These are phyloP conservation scores for Pseudomyrmex concolor DNA, from an alignment of 1,140 invertebrate species.

Conservation along the genomic window DNA sequence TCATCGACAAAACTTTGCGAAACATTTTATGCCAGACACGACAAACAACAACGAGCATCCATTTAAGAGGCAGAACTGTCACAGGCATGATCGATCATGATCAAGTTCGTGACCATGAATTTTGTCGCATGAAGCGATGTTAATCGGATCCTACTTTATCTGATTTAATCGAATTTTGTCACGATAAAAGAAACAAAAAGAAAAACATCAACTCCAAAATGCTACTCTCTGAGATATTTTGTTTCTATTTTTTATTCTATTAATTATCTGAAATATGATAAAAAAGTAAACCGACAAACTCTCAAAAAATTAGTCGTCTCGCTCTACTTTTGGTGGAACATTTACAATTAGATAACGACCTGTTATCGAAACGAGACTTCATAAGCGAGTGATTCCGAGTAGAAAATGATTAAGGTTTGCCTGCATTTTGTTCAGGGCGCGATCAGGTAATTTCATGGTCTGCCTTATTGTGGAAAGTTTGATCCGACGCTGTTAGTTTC, in stretches of 20 bases:
- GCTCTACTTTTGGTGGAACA: background rate
- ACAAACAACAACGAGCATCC: conserved; percentile 19
- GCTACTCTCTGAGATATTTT: too few relatives aligned
- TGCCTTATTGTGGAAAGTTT: too few relatives aligned
- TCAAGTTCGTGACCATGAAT: conserved; percentile 30
- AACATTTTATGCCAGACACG: conserved; percentile 23
- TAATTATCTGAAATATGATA: too few relatives aligned
- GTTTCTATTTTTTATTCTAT: too few relatives aligned
- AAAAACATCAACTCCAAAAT: background rate
- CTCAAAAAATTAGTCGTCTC: background rate
- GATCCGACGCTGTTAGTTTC: too few relatives aligned
- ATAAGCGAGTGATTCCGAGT: too few relatives aligned
- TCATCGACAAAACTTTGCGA: background rate
- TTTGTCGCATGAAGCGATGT: background rate
- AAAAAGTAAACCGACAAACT: background rate
- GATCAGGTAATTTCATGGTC: too few relatives aligned
- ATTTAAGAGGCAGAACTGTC: conserved; percentile 7
- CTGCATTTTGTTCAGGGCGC: too few relatives aligned
- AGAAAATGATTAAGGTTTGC: too few relatives aligned
- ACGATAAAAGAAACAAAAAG: background rate
- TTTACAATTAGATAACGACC: background rate
- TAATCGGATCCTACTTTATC: background rate
- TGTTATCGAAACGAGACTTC: background rate
- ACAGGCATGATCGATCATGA: conserved; percentile 31
- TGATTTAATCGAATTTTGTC: background rate